Base-by-base conservation (phyloP, 2,888 invertebrate species). In the Perizoma affinitatum region DNA sequence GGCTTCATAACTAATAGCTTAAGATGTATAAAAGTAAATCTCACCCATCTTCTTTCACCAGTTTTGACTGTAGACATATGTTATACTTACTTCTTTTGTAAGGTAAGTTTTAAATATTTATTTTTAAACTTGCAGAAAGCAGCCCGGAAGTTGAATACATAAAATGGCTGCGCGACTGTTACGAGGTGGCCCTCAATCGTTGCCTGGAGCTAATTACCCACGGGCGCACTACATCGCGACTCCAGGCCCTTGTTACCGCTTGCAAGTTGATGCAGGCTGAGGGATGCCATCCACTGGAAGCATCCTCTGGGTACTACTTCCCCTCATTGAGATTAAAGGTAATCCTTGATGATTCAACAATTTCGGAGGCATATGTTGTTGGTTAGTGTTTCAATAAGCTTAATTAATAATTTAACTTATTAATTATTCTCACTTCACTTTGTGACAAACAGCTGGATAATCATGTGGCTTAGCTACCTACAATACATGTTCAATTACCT, bases 191-290 rank as follows among this genome's bases (percentile, higher is more conserved):
- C 0, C 94, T 94, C 78, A 82, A 87, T 0, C 93, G 94, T 54
- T 87, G 95, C 33, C 75, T 96, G 43, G 84, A 90, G 34, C 93
- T 95, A 58, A 88, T 96, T 58, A 88, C 90, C 36, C 84, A 88
- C 33, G 93, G 93, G 5, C 91, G 93, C 65, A 80, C 85, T 5
- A 82, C 79, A 54, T 93, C 95, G 8, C 92, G 93, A 51, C 84
- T 92, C 5, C 94, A 95, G 83, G 95, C 96, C 0, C 86, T 97
- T 4, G 94, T 95, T 2, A 95, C 96, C 0, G 93, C 95, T 51
- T 95, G 97, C 93, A 96, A 96, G 76, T 83, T 97, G 58, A 87
- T 97, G 72, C 93, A 94, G 46, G 93, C 93, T 57, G 97, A 97
- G 86, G 96, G 96, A 6, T 94, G 93, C 75, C 87, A 94, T 78